Conservation (phyloP, 2,888 invertebrate species). For the Neoscelio sp. region DNA sequence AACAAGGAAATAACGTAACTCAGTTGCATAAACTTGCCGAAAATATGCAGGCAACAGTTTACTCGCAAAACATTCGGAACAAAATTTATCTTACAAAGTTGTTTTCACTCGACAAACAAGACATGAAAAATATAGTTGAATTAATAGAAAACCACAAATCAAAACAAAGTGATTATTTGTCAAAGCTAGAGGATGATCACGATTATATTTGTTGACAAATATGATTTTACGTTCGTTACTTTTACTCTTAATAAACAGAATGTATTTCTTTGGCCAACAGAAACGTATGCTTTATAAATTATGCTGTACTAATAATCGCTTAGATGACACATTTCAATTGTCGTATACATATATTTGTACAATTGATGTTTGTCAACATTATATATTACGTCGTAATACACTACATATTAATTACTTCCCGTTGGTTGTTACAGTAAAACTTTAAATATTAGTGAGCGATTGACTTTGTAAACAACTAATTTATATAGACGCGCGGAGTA, state of each 20-base stretch:
- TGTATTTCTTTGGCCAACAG: conserved; percentile 65
- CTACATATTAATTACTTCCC: conserved; percentile 50
- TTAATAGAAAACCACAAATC: conserved; percentile 48
- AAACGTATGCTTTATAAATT: conserved; percentile 65
- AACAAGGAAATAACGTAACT: too few relatives aligned
- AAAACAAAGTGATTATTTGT: conserved; percentile 52
- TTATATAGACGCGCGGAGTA: conserved; percentile 17
- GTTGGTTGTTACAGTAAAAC: conserved; percentile 32
- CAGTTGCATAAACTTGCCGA: too few relatives aligned
- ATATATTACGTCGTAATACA: conserved; percentile 32
- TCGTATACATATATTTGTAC: conserved; percentile 49
- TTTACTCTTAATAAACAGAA: conserved; percentile 65
- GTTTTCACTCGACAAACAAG: conserved; percentile 56
- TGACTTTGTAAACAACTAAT: conserved; percentile 27
- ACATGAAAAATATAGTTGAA: conserved; percentile 55
- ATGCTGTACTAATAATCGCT: conserved; percentile 63
- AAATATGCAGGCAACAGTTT: too few relatives aligned
- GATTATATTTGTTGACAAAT: conserved; percentile 66
- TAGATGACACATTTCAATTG: conserved; percentile 60
- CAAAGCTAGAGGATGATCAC: conserved; percentile 49
- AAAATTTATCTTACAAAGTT: too few relatives aligned
- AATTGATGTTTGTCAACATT: conserved; percentile 60
- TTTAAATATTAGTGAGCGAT: conserved; percentile 39
- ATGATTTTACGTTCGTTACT: conserved; percentile 65
- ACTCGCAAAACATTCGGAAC: too few relatives aligned